Evolutionary conservation across 64 coral and sea anemone genomes (phyloP).

Genomic region (Pachyseris speciosa): DNA sequence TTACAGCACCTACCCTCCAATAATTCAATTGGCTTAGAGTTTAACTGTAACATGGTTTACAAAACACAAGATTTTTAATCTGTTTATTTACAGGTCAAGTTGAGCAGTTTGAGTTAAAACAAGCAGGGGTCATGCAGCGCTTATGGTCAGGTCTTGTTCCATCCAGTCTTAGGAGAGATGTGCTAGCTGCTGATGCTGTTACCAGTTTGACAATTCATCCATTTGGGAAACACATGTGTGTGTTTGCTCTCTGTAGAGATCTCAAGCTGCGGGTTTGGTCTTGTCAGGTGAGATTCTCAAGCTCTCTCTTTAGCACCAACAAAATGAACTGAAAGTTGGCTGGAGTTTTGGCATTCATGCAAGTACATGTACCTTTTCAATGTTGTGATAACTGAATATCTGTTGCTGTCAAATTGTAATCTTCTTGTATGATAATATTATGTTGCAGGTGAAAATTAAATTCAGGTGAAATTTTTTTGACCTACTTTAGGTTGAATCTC

Average conservation of each 20-base stretch:
- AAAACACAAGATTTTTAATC: too few species aligned
- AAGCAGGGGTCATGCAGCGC: conserved; percentile 93
- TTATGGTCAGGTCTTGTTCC: conserved; percentile 98
- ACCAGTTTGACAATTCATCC: conserved; percentile 74
- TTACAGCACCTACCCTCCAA: too few species aligned
- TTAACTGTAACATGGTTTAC: neutral
- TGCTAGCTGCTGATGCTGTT: conserved; percentile 66
- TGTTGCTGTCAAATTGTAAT: too few species aligned
- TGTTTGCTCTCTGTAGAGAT: conserved; percentile 91
- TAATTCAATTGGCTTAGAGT: neutral
- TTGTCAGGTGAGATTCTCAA: conserved; percentile 72
- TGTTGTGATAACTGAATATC: too few species aligned
- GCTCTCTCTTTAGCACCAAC: too few species aligned
- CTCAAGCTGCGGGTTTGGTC: conserved; percentile 96
- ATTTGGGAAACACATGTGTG: conserved; percentile 86
- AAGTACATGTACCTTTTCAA: too few species aligned
- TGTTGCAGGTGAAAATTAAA: too few species aligned
- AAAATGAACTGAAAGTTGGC: too few species aligned
- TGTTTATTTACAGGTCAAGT: conserved; percentile 65
- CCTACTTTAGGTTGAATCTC: too few species aligned
- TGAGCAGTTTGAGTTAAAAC: conserved; percentile 93
- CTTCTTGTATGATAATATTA: too few species aligned
- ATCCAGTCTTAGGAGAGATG: conserved; percentile 81
- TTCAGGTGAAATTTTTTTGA: too few species aligned
- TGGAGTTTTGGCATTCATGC: too few species aligned